Conservation (phyloP, 2,113 vertebrate genomes). For the Lagopus leucura region DNA sequence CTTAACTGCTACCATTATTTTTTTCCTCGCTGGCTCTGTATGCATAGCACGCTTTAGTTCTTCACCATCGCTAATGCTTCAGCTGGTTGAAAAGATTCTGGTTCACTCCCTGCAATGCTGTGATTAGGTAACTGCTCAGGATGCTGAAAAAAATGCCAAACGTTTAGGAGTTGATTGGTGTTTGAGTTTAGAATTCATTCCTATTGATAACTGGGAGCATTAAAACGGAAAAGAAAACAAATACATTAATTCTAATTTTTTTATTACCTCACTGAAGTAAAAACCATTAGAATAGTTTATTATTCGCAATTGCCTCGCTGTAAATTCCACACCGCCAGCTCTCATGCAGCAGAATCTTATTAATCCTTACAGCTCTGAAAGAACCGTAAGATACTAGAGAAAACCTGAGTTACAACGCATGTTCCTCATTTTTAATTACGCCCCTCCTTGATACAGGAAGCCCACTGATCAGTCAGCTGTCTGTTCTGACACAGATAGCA, state of each 20-base stretch:
- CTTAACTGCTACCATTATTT: background rate
- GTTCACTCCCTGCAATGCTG: background rate
- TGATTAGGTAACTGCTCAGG: background rate
- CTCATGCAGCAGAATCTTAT: background rate
- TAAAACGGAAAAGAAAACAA: constrained; percentile 1
- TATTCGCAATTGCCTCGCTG: background rate
- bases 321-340: background rate
- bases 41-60: background rate
- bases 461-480: background rate
- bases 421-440: background rate
- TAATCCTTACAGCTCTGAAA: background rate
- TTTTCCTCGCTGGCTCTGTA: background rate
- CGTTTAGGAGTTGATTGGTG: background rate
- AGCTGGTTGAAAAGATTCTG: constrained; percentile 21
- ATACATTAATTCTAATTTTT: background rate
- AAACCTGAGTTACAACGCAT: background rate
- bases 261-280: background rate
- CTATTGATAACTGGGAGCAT: background rate
- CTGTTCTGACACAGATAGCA: background rate
- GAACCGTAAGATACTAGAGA: background rate
- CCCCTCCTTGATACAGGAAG: background rate
- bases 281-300: background rate
- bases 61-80: background rate
- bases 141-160: constrained; percentile 26
- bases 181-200: background rate